Evolutionary conservation across 2,888 invertebrate species (phyloP).

Genomic region (Nephrotoma guestfalica): DNA sequence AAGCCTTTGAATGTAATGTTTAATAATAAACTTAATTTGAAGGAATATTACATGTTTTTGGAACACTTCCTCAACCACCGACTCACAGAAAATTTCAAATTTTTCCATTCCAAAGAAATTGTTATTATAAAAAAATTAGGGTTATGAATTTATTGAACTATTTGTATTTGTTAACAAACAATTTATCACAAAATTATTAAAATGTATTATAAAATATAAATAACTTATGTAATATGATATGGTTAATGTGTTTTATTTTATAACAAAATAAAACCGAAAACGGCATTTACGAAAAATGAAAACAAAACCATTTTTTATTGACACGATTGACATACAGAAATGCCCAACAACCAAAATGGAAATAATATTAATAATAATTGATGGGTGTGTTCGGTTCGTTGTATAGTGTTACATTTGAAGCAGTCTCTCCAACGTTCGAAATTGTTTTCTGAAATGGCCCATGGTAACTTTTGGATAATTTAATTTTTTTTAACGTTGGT

Average conservation of each 20-base stretch:
- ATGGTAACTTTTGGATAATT: too few species aligned
- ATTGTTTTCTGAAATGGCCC: too few species aligned
- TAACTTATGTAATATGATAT: not conserved
- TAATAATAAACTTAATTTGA: not conserved
- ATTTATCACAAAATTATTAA: not conserved
- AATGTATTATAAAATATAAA: not conserved
- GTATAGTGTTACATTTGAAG: too few species aligned
- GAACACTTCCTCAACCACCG: not conserved
- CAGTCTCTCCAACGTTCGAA: too few species aligned
- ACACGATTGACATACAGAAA: not conserved
- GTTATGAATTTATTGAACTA: not conserved
- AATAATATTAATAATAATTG: too few species aligned
- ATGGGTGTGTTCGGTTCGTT: too few species aligned
- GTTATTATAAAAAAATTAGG: too few species aligned
- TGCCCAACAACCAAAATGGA: too few species aligned
- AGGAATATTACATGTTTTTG: not conserved
- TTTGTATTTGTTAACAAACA: not conserved
- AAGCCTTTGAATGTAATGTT: not conserved
- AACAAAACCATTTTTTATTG: not conserved
- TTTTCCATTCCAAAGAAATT: not conserved
- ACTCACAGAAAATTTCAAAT: not conserved
- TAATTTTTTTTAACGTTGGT: too few species aligned
- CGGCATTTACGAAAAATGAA: not conserved
- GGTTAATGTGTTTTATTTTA: not conserved
- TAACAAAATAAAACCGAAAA: not conserved